Conservation (phyloP, 2,113 vertebrate species). For the Oreochromis tanganicae region DNA sequence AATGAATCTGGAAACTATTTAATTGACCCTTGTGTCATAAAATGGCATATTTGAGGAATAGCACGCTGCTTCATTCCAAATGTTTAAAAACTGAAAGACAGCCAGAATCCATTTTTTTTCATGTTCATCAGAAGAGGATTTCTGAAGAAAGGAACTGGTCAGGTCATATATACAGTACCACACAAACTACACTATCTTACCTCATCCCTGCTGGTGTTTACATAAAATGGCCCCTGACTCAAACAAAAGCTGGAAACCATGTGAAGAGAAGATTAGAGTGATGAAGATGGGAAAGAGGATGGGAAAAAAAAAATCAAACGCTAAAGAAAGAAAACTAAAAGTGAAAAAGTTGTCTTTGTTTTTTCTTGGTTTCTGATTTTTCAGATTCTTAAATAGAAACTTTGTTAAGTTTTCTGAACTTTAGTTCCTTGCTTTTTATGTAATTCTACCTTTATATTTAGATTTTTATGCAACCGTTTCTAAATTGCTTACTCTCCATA, state of each 20-base stretch:
- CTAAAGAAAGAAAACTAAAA: background rate
- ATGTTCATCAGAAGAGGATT: slow-evolving; percentile 6
- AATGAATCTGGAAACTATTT: background rate
- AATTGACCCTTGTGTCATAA: background rate
- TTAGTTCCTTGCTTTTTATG: background rate
- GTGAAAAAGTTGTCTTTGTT: background rate
- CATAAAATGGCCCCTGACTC: slow-evolving; percentile 12
- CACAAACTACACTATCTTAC: slow-evolving; percentile 20
- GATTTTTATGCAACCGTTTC: background rate
- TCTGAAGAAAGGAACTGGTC: slow-evolving; percentile 3
- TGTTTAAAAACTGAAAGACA: background rate
- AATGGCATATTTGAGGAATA: background rate
- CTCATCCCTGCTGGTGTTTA: slow-evolving; percentile 44
- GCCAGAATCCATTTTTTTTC: background rate
- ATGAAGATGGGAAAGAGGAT: slow-evolving; percentile 3
- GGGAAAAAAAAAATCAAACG: background rate
- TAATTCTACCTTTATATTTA: background rate
- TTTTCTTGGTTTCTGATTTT: background rate
- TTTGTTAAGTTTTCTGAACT: background rate
- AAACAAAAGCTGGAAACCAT: slow-evolving; percentile 41
- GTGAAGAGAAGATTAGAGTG: slow-evolving; percentile 9
- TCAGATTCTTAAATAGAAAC: background rate
- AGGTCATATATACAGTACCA: background rate
- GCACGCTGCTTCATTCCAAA: background rate
- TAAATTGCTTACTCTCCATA: background rate